A percentile compares a stretch with the other conserved stretches of the same genome.
Conservation (phyloP, 2,113 vertebrate genomes). For the Hucho hucho region DNA sequence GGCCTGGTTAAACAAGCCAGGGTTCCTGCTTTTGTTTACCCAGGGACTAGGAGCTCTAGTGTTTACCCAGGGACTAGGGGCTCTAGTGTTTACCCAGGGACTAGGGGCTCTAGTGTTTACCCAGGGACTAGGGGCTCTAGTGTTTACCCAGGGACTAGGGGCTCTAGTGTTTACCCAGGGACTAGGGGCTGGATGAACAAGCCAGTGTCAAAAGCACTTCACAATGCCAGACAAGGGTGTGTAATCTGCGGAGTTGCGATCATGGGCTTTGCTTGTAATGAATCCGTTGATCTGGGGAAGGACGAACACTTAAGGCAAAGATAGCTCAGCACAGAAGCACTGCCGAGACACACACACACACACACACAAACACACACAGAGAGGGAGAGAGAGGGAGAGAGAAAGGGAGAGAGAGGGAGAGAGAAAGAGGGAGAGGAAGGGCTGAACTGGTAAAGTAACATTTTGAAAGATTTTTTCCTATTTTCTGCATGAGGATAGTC, state of each 20-base stretch:
- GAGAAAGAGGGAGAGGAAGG: no score
- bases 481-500: not conserved
- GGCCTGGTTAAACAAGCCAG: no score
- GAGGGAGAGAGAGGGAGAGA: no score
- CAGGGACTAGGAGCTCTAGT: conserved; percentile 55
- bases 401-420: no score
- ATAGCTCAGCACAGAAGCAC: not conserved
- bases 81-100: conserved; percentile 27
- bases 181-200: conserved; percentile 58
- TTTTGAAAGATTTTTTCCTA: no score
- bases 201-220: conserved; percentile 59
- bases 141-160: conserved; percentile 43
- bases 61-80: conserved; percentile 50
- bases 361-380: not conserved
- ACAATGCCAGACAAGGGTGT: conserved; percentile 69
- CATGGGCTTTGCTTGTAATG: conserved; percentile 32
- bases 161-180: conserved; percentile 72
- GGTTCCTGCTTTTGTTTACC: no score
- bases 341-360: not conserved
- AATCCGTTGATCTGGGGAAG: conserved; percentile 10
- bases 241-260: conserved; percentile 24
- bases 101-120: conserved; percentile 70
- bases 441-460: no score
- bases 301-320: not conserved
- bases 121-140: not conserved